Evolutionary conservation across 2,888 invertebrate species (phyloP), one percentile per base, ranked within the genome.

Genomic region (Lithosia quadra): DNA sequence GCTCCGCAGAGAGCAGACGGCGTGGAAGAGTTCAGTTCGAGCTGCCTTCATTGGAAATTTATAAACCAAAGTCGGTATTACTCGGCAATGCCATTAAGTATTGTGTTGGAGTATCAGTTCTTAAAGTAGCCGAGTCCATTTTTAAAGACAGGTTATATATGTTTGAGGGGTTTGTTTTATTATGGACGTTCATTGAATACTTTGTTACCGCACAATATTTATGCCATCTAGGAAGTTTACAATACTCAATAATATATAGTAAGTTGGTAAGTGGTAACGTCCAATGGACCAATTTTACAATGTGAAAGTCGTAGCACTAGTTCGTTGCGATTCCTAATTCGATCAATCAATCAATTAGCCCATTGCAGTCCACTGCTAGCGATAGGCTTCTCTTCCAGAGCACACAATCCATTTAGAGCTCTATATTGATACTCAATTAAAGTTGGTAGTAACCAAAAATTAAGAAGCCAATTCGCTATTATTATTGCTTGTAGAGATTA

Each of bases 41-140:
- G 21, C 15, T 21, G 21, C 8, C 24, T 55, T 66, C 39, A 67
- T 61, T 62, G 13, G 36, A 61, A 24, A 59, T 66, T 61, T 39
- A 62, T 53, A 21, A 28, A 61, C 43, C 36, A n/a, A 21, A 28
- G 15, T 57, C 55, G 56, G 11, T 49, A 49, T 49, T n/a, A n/a
- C n/a, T 49, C 8, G 18, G n/a, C 9, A 49, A 43, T 49, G n/a
- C n/a, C n/a, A 1, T 49, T 49, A 18, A n/a, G n/a, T n/a, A 43
- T 43, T 43, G 18, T 43, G 49, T n/a, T 49, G n/a, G 49, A 49
- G 49, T 5, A 49, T 43, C 18, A 43, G 43, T 43, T 43, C 0
- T 18, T 1, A 9, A 8, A 49, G n/a, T 9, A n/a, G 1, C 1
- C 8, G n/a, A n/a, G n/a, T 49, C 9, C 18, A 49, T 49, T n/a